Evolutionary conservation across 1,140 invertebrate genomes (phyloP).

Genomic region (Trichoplusia ni): DNA sequence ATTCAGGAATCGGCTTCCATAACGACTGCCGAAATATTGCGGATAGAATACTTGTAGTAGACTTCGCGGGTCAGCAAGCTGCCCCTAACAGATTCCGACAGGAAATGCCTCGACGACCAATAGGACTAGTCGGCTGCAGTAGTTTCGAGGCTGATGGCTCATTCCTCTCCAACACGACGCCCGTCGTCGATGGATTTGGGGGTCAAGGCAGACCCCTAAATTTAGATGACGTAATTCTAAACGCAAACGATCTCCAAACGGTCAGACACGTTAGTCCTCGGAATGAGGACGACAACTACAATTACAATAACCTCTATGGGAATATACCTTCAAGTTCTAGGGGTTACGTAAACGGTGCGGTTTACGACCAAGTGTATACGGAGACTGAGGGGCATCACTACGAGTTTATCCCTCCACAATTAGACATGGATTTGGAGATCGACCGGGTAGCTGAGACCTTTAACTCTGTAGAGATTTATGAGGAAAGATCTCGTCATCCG

Average conservation of each 20-base stretch:
- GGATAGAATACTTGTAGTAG: slow-evolving; percentile 90
- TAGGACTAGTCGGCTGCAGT: slow-evolving; percentile 72
- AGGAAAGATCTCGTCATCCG: slow-evolving; percentile 50
- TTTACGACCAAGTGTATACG: slow-evolving; percentile 76
- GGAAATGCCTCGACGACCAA: slow-evolving; percentile 65
- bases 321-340: slow-evolving; percentile 60
- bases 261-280: slow-evolving; percentile 53
- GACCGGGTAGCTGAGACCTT: slow-evolving; percentile 64
- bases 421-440: slow-evolving; percentile 61
- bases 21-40: slow-evolving; percentile 92
- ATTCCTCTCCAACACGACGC: slow-evolving; percentile 77
- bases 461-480: slow-evolving; percentile 72
- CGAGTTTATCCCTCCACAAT: slow-evolving; percentile 65
- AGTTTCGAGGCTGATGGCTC: slow-evolving; percentile 73
- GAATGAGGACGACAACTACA: slow-evolving; percentile 65
- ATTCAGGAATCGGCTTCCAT: slow-evolving; percentile 96
- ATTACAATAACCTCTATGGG: slow-evolving; percentile 68
- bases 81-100: slow-evolving; percentile 69
- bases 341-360: slow-evolving; percentile 52
- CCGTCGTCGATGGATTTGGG: slow-evolving; percentile 78
- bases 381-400: slow-evolving; percentile 78
- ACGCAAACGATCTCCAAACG: slow-evolving; percentile 56
- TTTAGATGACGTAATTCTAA: slow-evolving; percentile 68
- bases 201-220: slow-evolving; percentile 76
- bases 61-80: slow-evolving; percentile 84